A percentile compares a stretch with the other conserved stretches of the same genome.
Conservation (phyloP, 2,888 invertebrate species). For the Temnothorax ravouxi region DNA sequence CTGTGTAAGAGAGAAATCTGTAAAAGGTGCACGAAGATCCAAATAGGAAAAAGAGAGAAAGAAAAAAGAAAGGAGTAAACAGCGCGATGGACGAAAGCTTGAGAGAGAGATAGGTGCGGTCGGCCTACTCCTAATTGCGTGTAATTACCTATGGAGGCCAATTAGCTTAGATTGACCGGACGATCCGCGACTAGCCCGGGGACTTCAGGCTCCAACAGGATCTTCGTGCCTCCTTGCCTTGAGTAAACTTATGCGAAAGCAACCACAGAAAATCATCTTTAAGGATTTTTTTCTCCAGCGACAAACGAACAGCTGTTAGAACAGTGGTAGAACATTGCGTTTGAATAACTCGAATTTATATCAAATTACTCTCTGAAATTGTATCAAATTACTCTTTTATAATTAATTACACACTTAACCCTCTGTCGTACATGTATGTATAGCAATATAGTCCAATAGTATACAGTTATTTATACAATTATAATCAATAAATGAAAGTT, state of each 20-base stretch:
- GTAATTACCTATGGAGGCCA: constrained; percentile 85
- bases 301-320: not conserved
- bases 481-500: not conserved
- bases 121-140: constrained; percentile 85
- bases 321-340: not conserved
- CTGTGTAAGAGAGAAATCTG: constrained; percentile 58
- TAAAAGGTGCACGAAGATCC: constrained; percentile 32
- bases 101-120: constrained; percentile 64
- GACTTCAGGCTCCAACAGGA: constrained; percentile 73
- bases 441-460: not conserved
- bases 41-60: constrained; percentile 30
- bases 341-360: not conserved
- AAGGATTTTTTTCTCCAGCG: constrained; percentile 41
- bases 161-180: constrained; percentile 84
- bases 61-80: constrained; percentile 20
- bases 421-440: not conserved
- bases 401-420: not conserved
- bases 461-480: not conserved
- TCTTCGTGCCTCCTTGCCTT: constrained; percentile 68
- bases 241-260: constrained; percentile 75
- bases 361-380: not conserved
- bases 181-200: constrained; percentile 77
- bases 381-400: not conserved
- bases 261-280: constrained; percentile 63
- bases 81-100: constrained; percentile 57